A percentile compares a stretch with the other conserved stretches of the same genome.
Evolutionary conservation across 1,140 invertebrate species (phyloP).

Genomic region (Drosophila hydei): DNA sequence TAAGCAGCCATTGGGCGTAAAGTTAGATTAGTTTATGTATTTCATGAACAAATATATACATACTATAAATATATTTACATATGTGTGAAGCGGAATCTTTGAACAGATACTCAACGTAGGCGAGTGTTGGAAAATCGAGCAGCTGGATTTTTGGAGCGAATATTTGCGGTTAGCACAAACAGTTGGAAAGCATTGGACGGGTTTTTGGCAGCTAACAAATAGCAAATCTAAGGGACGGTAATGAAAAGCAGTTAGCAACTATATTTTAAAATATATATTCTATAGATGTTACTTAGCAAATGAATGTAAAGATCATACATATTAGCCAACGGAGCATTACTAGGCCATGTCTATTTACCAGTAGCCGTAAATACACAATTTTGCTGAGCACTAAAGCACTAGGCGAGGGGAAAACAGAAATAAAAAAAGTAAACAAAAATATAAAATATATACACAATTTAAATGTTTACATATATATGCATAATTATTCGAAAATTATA

Average conservation of each 20-base stretch:
- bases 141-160: slow-evolving; percentile 40
- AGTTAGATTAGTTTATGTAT: slow-evolving; percentile 33
- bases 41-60: slow-evolving; percentile 4
- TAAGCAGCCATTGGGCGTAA: slow-evolving; percentile 8
- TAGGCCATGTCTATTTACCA: slow-evolving; percentile 3
- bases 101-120: not conserved
- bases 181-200: not conserved
- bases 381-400: slow-evolving; percentile 65
- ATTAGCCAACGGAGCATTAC: slow-evolving; percentile 16
- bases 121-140: slow-evolving; percentile 4
- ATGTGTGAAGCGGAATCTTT: slow-evolving; percentile 3
- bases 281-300: slow-evolving; percentile 40
- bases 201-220: not conserved
- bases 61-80: not conserved
- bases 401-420: slow-evolving; percentile 7
- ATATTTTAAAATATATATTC: slow-evolving; percentile 22
- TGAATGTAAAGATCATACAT: slow-evolving; percentile 25
- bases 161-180: not conserved
- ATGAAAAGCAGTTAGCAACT: slow-evolving; percentile 22
- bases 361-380: slow-evolving; percentile 42
- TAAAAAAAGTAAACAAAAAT: slow-evolving; percentile 8
- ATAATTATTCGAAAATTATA: slow-evolving; percentile 21
- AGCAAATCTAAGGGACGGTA: not conserved
- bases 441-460: slow-evolving; percentile 4
- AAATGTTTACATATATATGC: slow-evolving; percentile 19